Base-by-base conservation (phyloP, 2,113 vertebrate species). In the Malurus elegans region DNA sequence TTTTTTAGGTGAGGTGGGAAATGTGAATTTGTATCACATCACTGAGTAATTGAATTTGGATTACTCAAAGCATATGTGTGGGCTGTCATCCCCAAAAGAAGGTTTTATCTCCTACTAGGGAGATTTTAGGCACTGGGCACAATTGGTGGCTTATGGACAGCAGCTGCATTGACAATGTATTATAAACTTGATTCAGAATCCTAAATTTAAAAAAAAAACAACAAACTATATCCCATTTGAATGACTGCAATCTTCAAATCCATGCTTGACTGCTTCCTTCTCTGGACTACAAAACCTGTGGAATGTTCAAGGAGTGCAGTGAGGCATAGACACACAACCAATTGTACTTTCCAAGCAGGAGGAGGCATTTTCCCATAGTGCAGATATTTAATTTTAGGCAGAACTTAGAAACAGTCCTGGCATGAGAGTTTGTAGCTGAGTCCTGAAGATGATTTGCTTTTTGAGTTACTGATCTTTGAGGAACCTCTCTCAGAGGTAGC, bases 1-100 rank as follows among this genome's bases (percentile, higher is more conserved):
- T 82, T 95, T 82, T 85, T 75, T 73, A 90, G 58, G n/a, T 93
- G 85, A 95, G 40, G 54, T 90, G 34, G 64, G 90, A 95, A 90
- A 94, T 69, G 78, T 87, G 93, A 87, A 86, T 93, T 82, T 90
- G 62, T 79, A 65, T 88, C 75, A 76, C 54, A 61, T 12, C n/a
- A 82, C 50, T 61, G 45, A 69, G 50, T 88, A 83, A 92, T 10
- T 88, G 74, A 93, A 88, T 88, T 91, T 79, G 38, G 42, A 91
- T 92, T 93, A 57, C 58, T 88, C 29, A 79, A 82, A 93, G 71
- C 40, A 61, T 82, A 76, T 4, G 1, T 57, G 23, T 32, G 16
- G 42, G 29, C 54, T 83, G 62, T 61, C 67, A 83, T 70, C 9
- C 54, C 42, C 61, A 28, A 61, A 90, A 86, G 7, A 44, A 72